Percentiles rank a stretch among this genome's conserved stretches.
phyloP scores from a whole-genome alignment of 1,140 invertebrate genomes.

The Saccostrea echinata region DNA sequence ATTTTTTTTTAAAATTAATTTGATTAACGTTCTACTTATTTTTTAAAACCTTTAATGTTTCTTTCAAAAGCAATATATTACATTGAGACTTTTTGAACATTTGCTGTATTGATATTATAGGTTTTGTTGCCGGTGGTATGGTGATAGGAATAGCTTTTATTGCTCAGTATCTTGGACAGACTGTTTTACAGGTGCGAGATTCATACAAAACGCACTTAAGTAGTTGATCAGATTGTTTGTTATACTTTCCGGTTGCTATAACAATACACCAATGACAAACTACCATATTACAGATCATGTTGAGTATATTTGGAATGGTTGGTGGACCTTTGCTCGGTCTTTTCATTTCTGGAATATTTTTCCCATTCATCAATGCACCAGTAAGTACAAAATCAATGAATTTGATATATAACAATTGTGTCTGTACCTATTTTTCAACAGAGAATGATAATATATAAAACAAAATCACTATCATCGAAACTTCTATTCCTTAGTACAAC shows the following conservation, averaged over 20 bases:
- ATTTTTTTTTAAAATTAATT: too few relatives aligned
- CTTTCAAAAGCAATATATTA: not conserved
- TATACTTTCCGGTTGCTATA: too few relatives aligned
- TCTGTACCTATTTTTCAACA: too few relatives aligned
- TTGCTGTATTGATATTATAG: conserved; percentile 36
- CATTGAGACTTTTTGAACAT: not conserved
- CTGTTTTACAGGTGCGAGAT: conserved; percentile 60
- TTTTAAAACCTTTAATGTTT: not conserved
- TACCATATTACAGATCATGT: conserved; percentile 82
- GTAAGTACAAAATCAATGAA: conserved; percentile 43
- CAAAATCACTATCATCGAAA: too few relatives aligned
- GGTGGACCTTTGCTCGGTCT: conserved; percentile 75
- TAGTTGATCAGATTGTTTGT: too few relatives aligned
- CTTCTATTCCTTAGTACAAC: too few relatives aligned
- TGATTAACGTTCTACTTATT: too few relatives aligned
- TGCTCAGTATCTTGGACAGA: conserved; percentile 63
- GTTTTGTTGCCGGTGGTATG: conserved; percentile 59
- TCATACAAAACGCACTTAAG: too few relatives aligned
- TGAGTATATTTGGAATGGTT: conserved; percentile 79
- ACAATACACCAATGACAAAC: too few relatives aligned
- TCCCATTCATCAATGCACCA: conserved; percentile 64
- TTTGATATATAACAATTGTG: too few relatives aligned
- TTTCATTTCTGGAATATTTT: conserved; percentile 67
- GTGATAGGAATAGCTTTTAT: conserved; percentile 66
- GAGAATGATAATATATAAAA: too few relatives aligned